Evolutionary conservation across 2,888 invertebrate species (phyloP), one percentile per base, ranked within the genome.

Genomic region (Acleris sparsana): DNA sequence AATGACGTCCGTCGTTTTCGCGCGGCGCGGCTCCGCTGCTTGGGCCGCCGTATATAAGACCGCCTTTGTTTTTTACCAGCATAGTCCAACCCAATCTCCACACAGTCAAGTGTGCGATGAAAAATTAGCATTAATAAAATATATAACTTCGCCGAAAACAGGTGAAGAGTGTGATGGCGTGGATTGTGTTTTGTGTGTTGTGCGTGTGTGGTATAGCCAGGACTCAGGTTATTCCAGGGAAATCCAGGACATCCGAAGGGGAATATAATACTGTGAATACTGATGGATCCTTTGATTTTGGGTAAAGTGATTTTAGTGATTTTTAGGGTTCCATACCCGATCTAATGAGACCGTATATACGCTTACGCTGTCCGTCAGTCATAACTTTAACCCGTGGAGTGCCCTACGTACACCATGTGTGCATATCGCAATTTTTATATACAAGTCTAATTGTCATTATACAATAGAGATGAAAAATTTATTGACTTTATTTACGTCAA

Each of bases 221-320:
- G 84, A 87, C 88, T 80, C 92, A 92, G 75, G 86, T 92, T 51
- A 92, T 92, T 29, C 90, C 90, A 1, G 87, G 89, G 3, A 91
- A 93, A 70, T 83, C 90, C 29, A 83, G 90, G 73, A 87, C 92
- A 4, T 93, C 90, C 68, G 94, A 93, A 70, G 93, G 93, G 5
- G 94, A 94, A 69, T 95, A 94, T 75, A 95, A 95, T 75, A 93
- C 93, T 66, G 92, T 95, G 48, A 94, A 95, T 72, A 93, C 93
- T 33, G 96, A 96, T 87, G 96, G 96, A 79, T 95, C 96, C 20
- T 96, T 94, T 77, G 94, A 95, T 82, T 96, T 96, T 84, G 96
- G 96, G 94, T 94, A 87, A 43, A 46, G 48, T 62, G n/a, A 11
- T 60, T 69, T 29, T 63, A 49, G 61, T 65, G 6, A n/a, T 39